phyloP scores from a whole-genome alignment of 2,888 invertebrate species.

The Aricia artaxerxes region DNA sequence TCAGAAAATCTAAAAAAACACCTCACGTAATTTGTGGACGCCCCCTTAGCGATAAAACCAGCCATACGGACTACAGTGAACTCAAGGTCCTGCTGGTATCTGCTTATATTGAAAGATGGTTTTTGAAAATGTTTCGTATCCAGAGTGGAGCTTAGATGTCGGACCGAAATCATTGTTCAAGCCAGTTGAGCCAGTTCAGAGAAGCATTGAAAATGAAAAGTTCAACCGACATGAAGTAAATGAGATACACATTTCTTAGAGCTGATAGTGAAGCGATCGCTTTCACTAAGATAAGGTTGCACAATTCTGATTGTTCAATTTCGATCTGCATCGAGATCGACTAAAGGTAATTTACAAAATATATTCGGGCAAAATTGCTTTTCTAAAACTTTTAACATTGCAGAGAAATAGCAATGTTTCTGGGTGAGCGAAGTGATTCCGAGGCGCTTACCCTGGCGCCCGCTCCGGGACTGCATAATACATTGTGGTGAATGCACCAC shows the following conservation, averaged over 20 bases:
- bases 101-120: too few relatives aligned
- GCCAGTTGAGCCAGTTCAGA: not conserved
- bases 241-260: not conserved
- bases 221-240: not conserved
- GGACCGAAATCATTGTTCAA: too few relatives aligned
- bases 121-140: too few relatives aligned
- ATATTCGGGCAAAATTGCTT: constrained; percentile 59
- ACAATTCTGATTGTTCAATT: constrained; percentile 9
- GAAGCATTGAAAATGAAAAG: not conserved
- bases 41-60: too few relatives aligned
- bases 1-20: too few relatives aligned
- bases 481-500: constrained; percentile 77
- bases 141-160: too few relatives aligned
- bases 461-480: constrained; percentile 75
- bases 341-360: constrained; percentile 59
- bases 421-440: constrained; percentile 64
- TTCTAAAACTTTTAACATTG: constrained; percentile 64
- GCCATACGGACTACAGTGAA: too few relatives aligned
- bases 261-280: not conserved
- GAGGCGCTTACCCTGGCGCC: constrained; percentile 71
- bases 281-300: not conserved
- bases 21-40: too few relatives aligned
- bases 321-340: constrained; percentile 17
- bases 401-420: constrained; percentile 63
- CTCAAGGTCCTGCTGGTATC: too few relatives aligned